phyloP scores from a whole-genome alignment of 2,888 invertebrate species.

The Harmothoe impar region DNA sequence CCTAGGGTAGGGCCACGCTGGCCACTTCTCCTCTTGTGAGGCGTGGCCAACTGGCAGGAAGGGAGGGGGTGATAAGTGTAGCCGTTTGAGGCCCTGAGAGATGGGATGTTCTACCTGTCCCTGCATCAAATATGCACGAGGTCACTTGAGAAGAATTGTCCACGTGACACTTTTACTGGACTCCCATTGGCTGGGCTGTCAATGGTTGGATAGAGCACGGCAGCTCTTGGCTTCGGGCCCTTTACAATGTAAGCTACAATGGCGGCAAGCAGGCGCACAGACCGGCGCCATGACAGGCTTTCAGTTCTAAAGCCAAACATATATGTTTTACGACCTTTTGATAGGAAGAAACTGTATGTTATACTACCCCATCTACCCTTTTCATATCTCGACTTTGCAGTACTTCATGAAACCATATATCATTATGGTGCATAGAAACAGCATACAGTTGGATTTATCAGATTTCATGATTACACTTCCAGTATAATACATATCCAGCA shows the following conservation, averaged over 20 bases:
- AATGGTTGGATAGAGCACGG: constrained; percentile 11
- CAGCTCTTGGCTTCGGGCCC: neutral
- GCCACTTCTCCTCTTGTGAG: neutral
- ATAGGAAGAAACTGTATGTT: neutral
- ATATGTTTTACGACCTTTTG: constrained; percentile 26
- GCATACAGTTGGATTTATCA: too few relatives aligned
- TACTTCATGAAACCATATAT: too few relatives aligned
- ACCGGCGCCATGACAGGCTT: neutral
- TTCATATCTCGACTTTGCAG: too few relatives aligned
- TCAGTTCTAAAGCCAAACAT: constrained; percentile 4
- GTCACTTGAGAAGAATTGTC: constrained; percentile 55
- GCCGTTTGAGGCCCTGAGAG: neutral
- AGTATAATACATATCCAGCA: too few relatives aligned
- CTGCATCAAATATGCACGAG: constrained; percentile 28
- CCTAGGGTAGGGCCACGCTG: neutral
- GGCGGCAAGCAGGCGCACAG: neutral
- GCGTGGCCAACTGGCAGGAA: neutral
- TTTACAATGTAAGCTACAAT: constrained; percentile 8
- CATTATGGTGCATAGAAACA: too few relatives aligned
- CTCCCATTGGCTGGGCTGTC: neutral
- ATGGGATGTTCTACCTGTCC: constrained; percentile 46
- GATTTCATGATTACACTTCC: too few relatives aligned
- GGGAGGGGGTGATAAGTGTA: constrained; percentile 7
- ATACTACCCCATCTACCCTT: too few relatives aligned
- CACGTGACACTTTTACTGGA: constrained; percentile 48